Evolutionary conservation across 2,113 vertebrate genomes (phyloP), one percentile per base, ranked within the genome.

Genomic region (Apodemus speciosus): DNA sequence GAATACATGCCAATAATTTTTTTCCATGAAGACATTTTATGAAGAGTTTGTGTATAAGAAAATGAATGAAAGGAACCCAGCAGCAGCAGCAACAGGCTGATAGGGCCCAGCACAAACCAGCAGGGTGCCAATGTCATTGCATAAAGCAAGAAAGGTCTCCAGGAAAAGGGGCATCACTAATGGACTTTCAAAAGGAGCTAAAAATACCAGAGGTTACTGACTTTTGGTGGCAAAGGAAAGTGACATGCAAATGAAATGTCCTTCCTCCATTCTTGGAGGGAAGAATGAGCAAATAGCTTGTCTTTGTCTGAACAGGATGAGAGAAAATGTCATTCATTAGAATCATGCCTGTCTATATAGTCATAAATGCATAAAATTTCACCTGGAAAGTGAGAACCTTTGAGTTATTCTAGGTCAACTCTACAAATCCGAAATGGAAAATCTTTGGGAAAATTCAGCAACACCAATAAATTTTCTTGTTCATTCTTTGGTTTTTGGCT

Each of bases 121-220:
- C 95, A 94, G 89, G 51, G 46, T 23, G 72, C 88, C 91, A 79
- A 95, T 56, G 73, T n/a, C 77, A 94, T 91, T n/a, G 32, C 73
- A 88, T 5, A 83, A 90, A 18, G 95, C 93, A 88, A 77, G 15
- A 66, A 79, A 6, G 0, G 27, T 87, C 93, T 93, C 40, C 21
- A 94, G 85, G 60, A 94, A 43, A 80, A 88, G 66, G 0, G 73
- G 27, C 68, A 1, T 94, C 93, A 81, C 88, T 96, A 97, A 97
- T 73, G 68, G 90, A 85, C 89, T 89, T 97, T 97, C 14, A 11
- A 79, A 95, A 95, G 71, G 80, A 97, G 84, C 93, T 97, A 96
- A 97, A 98, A 97, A 96, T 95, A 97, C 23, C 21, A 10, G 46
- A 23, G 86, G 92, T 53, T 84, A 85, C 64, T 92, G 79, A 95